These are phyloP conservation scores for Helobdella robusta DNA, from an alignment of 2,888 invertebrate species.

Conservation along the genomic window DNA sequence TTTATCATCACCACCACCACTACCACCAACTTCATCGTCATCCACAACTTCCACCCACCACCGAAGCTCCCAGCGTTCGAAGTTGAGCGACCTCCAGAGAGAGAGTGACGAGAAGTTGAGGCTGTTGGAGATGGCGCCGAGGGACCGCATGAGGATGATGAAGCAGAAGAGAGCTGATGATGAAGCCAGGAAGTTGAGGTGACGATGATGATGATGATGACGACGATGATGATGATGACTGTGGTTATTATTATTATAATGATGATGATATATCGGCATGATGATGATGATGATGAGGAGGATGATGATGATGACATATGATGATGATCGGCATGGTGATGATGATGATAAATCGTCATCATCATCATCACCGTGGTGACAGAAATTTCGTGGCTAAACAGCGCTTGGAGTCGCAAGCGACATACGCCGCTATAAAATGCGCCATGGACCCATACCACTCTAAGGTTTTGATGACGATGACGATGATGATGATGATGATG, in stretches of 20 bases:
- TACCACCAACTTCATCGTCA: no score
- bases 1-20: no score
- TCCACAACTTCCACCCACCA: no score
- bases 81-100: constrained; percentile 39
- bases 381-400: constrained; percentile 14
- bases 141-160: constrained; percentile 44
- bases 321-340: no score
- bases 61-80: constrained; percentile 40
- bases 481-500: not conserved
- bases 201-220: constrained; percentile 22
- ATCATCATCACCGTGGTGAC: not conserved
- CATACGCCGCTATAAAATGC: constrained; percentile 20
- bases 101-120: constrained; percentile 39
- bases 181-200: constrained; percentile 42
- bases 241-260: not conserved
- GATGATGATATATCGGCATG: not conserved
- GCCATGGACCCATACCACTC: constrained; percentile 22
- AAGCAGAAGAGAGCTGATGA: constrained; percentile 45
- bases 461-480: not conserved
- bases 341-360: not conserved
- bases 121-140: constrained; percentile 42
- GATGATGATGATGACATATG: no score
- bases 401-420: constrained; percentile 14
- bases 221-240: not conserved
- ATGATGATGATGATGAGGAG: not conserved